Evolutionary conservation across 2,113 vertebrate genomes (phyloP).

Genomic region (Sula dactylatra): DNA sequence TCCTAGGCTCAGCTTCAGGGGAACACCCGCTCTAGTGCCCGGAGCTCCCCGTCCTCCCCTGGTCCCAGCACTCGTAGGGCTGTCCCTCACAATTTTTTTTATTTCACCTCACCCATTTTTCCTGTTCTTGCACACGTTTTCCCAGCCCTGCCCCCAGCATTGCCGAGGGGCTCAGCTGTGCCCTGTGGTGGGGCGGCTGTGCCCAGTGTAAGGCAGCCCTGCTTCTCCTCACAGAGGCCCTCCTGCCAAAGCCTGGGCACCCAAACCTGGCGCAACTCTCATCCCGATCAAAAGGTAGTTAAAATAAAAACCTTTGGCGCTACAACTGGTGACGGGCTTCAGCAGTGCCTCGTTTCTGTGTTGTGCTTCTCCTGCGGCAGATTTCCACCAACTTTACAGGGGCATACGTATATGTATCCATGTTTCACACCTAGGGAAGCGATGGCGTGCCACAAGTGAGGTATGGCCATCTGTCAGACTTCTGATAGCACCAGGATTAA

Average conservation of each 20-base stretch:
- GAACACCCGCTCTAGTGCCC: accelerated
- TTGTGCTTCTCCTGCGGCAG: background rate
- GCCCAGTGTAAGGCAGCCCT: accelerated
- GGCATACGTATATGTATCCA: accelerated
- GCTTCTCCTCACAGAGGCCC: background rate
- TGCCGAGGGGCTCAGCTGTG: background rate
- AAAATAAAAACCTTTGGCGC: background rate
- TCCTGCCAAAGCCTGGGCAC: background rate
- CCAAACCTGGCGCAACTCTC: accelerated
- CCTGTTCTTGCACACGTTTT: accelerated
- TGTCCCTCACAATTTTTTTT: background rate
- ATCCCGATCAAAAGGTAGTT: accelerated
- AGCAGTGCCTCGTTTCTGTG: background rate
- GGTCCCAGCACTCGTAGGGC: accelerated
- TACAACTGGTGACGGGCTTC: background rate
- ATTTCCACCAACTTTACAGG: background rate
- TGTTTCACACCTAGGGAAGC: background rate
- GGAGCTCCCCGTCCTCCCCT: background rate
- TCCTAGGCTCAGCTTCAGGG: background rate
- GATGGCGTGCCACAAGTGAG: accelerated
- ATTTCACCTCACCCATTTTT: background rate
- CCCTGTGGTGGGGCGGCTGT: background rate
- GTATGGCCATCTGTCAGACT: background rate
- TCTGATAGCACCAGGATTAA: background rate
- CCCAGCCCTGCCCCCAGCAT: accelerated